Conservation (phyloP, 2,888 invertebrate species). For the Conistra vaccinii region DNA sequence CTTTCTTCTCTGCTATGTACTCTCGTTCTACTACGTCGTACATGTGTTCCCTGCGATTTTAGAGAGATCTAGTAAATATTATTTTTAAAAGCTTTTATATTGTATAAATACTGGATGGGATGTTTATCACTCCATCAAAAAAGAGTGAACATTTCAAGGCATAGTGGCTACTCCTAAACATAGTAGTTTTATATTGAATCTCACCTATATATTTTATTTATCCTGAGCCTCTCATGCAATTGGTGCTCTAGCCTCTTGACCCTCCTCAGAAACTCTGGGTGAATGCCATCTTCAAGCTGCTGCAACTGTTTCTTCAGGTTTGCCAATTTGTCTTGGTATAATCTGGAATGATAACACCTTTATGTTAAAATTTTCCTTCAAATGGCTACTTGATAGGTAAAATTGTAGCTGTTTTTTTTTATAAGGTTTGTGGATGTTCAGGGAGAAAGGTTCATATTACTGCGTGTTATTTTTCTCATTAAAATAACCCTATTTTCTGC, state of each 20-base stretch:
- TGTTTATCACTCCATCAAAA: neutral
- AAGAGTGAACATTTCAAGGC: neutral
- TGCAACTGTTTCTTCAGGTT: slow-evolving; percentile 97
- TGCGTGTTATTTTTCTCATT: neutral
- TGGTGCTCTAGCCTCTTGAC: slow-evolving; percentile 95
- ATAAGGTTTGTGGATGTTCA: neutral
- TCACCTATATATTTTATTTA: slow-evolving; percentile 93
- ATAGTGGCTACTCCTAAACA: no score
- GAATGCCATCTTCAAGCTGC: slow-evolving; percentile 96
- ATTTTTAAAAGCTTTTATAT: no score
- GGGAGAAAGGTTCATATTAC: neutral
- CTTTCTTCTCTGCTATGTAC: slow-evolving; percentile 96
- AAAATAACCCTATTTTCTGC: neutral
- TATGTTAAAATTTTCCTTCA: slow-evolving; percentile 6
- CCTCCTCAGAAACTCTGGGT: slow-evolving; percentile 96
- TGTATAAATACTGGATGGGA: no score
- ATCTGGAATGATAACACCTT: slow-evolving; percentile 87
- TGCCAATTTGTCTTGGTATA: slow-evolving; percentile 97
- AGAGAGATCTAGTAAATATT: neutral
- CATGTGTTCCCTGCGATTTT: slow-evolving; percentile 92
- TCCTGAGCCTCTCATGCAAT: slow-evolving; percentile 94
- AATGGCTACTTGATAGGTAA: neutral
- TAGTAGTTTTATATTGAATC: neutral
- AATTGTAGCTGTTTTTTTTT: neutral
- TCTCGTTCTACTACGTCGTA: slow-evolving; percentile 97